Evolutionary conservation across 2,888 invertebrate genomes (phyloP), one percentile per base, ranked within the genome.

Genomic region (Heliconius aoede): DNA sequence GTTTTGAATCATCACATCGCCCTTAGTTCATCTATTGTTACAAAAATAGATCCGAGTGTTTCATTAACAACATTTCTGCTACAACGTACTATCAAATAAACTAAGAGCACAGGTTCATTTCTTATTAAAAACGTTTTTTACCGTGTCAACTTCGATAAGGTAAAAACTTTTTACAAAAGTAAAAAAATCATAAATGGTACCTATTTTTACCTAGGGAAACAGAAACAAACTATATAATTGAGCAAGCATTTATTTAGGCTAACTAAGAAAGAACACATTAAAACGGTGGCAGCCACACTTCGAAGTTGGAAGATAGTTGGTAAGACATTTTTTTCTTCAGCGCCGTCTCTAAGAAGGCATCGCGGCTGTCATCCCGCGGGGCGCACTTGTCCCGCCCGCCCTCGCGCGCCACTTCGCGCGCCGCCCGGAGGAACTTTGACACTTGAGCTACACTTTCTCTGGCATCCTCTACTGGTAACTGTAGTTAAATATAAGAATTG

Each of bases 251-350:
- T 85, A 85, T 83, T 85, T 80, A 72, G 76, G 77, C 81, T 84
- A 83, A 82, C 78, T 82, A 82, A 79, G 91, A 93, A 82, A 79
- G 91, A 93, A 92, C 92, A 93, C 92, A 90, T 91, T 85, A 93
- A 78, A 90, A 91, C 1, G 94, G 94, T 73, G 95, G 95, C 85
- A 95, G 90, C 95, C 95, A 95, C 87, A 95, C 95, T 94, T 93
- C 88, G 67, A 94, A 92, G 74, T 90, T 86, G 3, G 93, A 89
- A 26, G 60, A 60, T 60, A 58, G 26, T 81, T 94, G 94, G 87
- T 93, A 95, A 82, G 92, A 94, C 83, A 95, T 92, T 88, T 95
- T 94, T 89, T 95, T 94, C 83, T 95, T 92, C 82, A 95, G 91
- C 81, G 91, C 90, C 80, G 90, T 89, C 83, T 94, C 94, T 81